These are phyloP conservation scores for Halcyon smyrnensis DNA, from an alignment of 2,797 vertebrate genomes.

Conservation along the genomic window DNA sequence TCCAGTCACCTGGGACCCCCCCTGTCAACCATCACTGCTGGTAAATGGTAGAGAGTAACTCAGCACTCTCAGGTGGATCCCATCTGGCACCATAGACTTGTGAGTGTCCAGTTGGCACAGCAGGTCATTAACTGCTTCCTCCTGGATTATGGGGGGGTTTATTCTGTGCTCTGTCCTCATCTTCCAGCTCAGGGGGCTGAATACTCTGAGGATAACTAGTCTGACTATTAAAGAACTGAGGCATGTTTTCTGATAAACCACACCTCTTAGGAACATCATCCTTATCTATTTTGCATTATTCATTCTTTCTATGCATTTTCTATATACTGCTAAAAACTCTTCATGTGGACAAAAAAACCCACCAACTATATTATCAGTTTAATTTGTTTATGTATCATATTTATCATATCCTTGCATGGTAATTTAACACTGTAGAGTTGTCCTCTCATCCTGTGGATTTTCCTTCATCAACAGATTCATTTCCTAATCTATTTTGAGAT, in stretches of 20 bases:
- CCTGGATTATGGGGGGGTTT: too few species aligned
- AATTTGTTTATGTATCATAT: background rate
- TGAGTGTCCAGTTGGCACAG: too few species aligned
- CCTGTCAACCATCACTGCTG: too few species aligned
- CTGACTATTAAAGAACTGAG: too few species aligned
- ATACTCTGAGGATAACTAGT: too few species aligned
- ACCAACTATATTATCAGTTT: background rate
- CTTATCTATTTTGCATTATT: background rate
- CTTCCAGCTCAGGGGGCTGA: too few species aligned
- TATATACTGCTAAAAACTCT: background rate
- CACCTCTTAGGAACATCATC: background rate
- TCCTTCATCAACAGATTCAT: background rate
- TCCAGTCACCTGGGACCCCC: too few species aligned
- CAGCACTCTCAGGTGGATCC: too few species aligned
- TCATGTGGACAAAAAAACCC: rapidly evolving
- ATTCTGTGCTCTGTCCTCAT: too few species aligned
- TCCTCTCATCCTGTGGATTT: background rate
- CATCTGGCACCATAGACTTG: too few species aligned
- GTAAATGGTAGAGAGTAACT: too few species aligned
- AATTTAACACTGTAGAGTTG: background rate
- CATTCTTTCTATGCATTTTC: background rate
- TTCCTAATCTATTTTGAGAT: background rate
- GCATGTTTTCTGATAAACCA: background rate
- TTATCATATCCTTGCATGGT: background rate
- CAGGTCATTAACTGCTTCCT: too few species aligned